phyloP scores from a whole-genome alignment of 2,113 vertebrate genomes.

The Spizaetus ornatus region DNA sequence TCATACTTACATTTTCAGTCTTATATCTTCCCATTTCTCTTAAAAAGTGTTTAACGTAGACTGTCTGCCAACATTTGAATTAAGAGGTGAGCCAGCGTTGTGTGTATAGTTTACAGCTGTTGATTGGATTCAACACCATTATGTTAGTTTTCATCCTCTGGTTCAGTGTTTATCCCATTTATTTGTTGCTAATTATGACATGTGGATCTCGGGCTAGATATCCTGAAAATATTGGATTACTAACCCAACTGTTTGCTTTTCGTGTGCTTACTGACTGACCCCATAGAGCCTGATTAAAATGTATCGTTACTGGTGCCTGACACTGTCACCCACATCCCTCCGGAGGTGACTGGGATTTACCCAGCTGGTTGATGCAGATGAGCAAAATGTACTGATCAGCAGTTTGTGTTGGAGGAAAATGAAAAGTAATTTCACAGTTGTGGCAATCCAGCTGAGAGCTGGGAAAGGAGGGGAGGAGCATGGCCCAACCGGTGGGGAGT shows the following conservation, averaged over 20 bases:
- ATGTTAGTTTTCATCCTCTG: background rate
- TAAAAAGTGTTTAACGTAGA: background rate
- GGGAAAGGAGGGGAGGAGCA: background rate
- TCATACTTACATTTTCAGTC: background rate
- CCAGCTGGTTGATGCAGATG: background rate
- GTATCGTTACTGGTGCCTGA: background rate
- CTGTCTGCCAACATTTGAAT: background rate
- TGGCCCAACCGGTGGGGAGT: background rate
- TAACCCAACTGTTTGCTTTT: background rate
- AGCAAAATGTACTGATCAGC: background rate
- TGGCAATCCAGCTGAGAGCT: background rate
- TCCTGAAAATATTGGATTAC: background rate
- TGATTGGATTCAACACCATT: background rate
- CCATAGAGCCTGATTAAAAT: background rate
- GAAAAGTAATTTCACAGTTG: background rate
- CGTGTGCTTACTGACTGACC: background rate
- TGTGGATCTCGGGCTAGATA: background rate
- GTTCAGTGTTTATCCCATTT: background rate
- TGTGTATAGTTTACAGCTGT: background rate
- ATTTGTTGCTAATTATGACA: background rate
- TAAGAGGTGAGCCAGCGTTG: accelerated
- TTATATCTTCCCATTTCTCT: background rate
- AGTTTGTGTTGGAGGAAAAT: background rate
- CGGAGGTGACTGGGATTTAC: background rate
- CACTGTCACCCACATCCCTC: background rate